Evolutionary conservation across 2,888 invertebrate genomes (phyloP).

Genomic region (Cremastinae sp.): DNA sequence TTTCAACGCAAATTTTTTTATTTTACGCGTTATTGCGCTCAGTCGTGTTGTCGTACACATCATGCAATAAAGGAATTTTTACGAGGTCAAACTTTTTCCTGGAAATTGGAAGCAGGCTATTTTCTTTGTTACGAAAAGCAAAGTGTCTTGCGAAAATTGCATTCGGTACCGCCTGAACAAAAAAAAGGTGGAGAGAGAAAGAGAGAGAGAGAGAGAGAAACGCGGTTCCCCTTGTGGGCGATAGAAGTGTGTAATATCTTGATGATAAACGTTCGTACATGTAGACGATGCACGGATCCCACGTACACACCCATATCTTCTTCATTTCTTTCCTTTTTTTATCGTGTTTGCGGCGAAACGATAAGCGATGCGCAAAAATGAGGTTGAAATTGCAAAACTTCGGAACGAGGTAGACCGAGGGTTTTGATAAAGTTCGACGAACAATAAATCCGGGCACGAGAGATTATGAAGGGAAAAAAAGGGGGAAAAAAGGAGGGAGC

Average conservation of each 20-base stretch:
- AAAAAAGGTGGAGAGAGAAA: no score
- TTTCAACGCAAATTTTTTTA: no score
- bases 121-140: conserved; percentile 52
- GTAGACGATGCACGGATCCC: neutral
- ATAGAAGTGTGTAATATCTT: conserved; percentile 70
- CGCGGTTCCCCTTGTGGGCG: conserved; percentile 64
- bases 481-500: conserved; percentile 19
- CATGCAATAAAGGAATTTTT: no score
- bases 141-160: conserved; percentile 78
- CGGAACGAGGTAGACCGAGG: conserved; percentile 55
- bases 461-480: neutral
- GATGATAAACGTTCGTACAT: conserved; percentile 57
- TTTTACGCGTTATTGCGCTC: no score
- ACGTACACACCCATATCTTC: conserved; percentile 63
- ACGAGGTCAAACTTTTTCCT: conserved; percentile 8
- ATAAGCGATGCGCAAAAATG: conserved; percentile 78
- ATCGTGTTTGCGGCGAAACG: conserved; percentile 77
- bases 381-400: conserved; percentile 79
- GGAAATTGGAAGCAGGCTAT: conserved; percentile 8
- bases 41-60: no score
- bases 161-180: conserved; percentile 77
- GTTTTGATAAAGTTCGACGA: conserved; percentile 57
- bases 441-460: conserved; percentile 43
- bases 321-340: conserved; percentile 66
- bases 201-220: no score